These are phyloP conservation scores for Boleophthalmus pectinirostris DNA, from an alignment of 2,113 vertebrate genomes.

Conservation along the genomic window DNA sequence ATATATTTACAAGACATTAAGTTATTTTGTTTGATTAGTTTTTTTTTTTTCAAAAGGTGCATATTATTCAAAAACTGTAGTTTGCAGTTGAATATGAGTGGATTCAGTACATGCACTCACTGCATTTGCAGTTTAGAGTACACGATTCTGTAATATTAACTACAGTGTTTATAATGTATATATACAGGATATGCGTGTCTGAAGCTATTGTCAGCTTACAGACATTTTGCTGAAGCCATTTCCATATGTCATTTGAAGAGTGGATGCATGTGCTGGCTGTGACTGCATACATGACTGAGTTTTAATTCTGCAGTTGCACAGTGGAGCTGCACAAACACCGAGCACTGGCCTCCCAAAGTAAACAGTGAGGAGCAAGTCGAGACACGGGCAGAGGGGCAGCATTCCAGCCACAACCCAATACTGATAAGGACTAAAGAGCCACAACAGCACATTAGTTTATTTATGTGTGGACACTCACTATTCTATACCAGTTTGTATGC, in stretches of 20 bases:
- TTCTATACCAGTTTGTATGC: too few species aligned
- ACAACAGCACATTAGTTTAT: constrained; percentile 56
- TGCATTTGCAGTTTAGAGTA: neutral
- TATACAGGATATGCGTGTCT: neutral
- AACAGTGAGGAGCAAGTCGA: constrained; percentile 68
- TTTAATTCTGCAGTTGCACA: constrained; percentile 24
- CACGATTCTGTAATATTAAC: neutral
- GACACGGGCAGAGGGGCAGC: constrained; percentile 63
- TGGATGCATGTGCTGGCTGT: neutral
- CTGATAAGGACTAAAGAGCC: constrained; percentile 64
- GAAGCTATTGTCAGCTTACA: neutral
- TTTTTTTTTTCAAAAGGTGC: too few species aligned
- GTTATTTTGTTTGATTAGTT: too few species aligned
- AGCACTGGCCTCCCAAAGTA: constrained; percentile 51
- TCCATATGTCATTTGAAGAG: constrained; percentile 1
- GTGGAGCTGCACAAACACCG: constrained; percentile 31
- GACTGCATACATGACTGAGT: constrained; percentile 20
- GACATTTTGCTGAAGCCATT: neutral
- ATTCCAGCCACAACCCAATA: constrained; percentile 61
- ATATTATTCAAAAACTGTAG: neutral
- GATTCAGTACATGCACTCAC: neutral
- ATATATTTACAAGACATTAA: too few species aligned
- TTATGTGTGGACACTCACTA: constrained; percentile 36
- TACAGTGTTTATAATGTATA: too few species aligned
- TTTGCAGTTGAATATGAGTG: too few species aligned